Conservation (phyloP, 2,113 vertebrate genomes). For the Anthoscopus minutus region DNA sequence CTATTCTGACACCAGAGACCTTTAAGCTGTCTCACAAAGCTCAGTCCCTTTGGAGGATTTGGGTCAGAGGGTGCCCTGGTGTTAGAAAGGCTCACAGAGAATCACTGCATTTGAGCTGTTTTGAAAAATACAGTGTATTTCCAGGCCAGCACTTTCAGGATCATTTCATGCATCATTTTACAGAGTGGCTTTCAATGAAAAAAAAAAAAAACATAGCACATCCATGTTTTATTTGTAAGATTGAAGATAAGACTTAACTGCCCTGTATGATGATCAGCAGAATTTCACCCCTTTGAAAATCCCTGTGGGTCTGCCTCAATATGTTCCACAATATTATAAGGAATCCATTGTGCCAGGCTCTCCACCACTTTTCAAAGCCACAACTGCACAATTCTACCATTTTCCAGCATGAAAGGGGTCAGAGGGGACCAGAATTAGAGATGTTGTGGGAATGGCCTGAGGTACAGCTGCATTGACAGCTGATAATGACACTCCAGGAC, state of each 20-base stretch:
- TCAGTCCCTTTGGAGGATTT: background rate
- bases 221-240: background rate
- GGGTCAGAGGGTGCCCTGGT: background rate
- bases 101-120: background rate
- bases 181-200: background rate
- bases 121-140: background rate
- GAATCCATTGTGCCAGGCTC: background rate
- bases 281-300: background rate
- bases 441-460: conserved; percentile 50
- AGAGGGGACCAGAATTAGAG: conserved; percentile 5
- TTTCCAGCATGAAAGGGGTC: conserved; percentile 18
- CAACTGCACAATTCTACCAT: background rate
- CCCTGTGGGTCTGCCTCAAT: background rate
- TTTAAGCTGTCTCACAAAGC: background rate
- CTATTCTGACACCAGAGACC: background rate
- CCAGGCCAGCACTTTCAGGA: background rate
- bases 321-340: background rate
- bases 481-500: background rate
- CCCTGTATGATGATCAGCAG: background rate
- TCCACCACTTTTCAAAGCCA: conserved; percentile 19
- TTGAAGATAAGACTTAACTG: background rate
- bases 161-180: background rate
- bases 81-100: background rate
- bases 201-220: rapidly evolving
- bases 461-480: background rate